Conservation (phyloP, 2,888 invertebrate species). For the Eristalinus aeneus region DNA sequence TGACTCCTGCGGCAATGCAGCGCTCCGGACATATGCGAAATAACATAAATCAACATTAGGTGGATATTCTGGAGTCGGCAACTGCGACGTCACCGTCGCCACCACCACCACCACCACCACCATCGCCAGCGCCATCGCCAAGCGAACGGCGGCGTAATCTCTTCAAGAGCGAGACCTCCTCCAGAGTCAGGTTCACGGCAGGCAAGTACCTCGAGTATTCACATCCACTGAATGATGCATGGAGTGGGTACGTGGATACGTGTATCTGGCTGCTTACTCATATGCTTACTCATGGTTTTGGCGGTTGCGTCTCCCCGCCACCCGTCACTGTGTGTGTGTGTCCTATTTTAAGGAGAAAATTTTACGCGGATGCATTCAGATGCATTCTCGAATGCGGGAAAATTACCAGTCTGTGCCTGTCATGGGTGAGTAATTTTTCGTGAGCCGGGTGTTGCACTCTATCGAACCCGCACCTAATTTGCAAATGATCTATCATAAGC, state of each 20-base stretch:
- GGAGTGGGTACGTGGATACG: not conserved
- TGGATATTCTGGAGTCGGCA: constrained; percentile 21
- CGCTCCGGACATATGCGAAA: constrained; percentile 52
- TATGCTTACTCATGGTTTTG: constrained; percentile 44
- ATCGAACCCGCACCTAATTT: constrained; percentile 63
- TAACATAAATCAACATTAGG: constrained; percentile 66
- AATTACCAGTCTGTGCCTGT: constrained; percentile 46
- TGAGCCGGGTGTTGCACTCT: constrained; percentile 23
- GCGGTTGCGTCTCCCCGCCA: constrained; percentile 29
- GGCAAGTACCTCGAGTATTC: constrained; percentile 8
- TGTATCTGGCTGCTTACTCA: not conserved
- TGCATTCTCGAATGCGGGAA: constrained; percentile 43
- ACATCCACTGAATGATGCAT: not conserved
- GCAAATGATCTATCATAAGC: constrained; percentile 55
- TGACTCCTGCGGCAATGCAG: constrained; percentile 44
- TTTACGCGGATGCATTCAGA: constrained; percentile 52
- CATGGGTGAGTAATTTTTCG: constrained; percentile 58
- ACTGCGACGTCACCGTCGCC: not conserved
- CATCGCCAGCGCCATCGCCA: too few species aligned
- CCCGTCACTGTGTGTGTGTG: not conserved
- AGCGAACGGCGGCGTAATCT: too few species aligned
- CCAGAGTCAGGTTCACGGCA: constrained; percentile 45
- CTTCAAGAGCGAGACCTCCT: constrained; percentile 10
- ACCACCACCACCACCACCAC: not conserved
- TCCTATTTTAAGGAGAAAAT: constrained; percentile 51